Evolutionary conservation across 2,888 invertebrate genomes (phyloP), one percentile per base, ranked within the genome.

Genomic region (Notocelia uddmanniana): DNA sequence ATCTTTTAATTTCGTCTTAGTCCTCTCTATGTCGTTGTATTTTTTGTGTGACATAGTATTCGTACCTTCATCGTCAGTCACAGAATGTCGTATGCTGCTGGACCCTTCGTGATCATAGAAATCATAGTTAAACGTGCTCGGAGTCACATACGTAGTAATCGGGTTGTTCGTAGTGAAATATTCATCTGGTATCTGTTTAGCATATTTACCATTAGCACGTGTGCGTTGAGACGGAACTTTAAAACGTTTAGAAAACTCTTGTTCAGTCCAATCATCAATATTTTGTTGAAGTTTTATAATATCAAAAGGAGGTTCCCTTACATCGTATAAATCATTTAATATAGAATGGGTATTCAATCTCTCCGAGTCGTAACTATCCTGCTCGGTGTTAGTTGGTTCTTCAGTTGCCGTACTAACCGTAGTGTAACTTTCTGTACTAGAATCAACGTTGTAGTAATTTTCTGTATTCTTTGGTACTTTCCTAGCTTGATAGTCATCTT

Each of bases 241-340:
- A 73, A 90, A 86, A 74, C 88, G 88, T 70, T 94, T 94, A 0
- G 96, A 95, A 84, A 95, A 97, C 79, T 96, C 96, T 88, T 96
- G 96, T 79, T 96, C 96, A 0, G 97, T 97, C 97, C 97, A 97
- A 75, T 96, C 96, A 79, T 97, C 97, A 70, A 97, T 97, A 77
- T 96, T 97, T 78, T 97, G 96, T 83, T 97, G 97, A 48, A 97
- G 89, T 81, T 96, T 95, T 15, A 95, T 94, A 15, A 97, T 95
- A 82, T 97, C 97, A 79, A 97, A 96, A 0, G 95, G 94, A 37
- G 94, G 94, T 76, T 95, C 95, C 74, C 90, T 92, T 0, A 89
- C 88, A 74, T 93, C 92, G 73, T 93, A 91, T 11, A 90, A 79
- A 73, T 92, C 90, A 72, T 88, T 91, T 2, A 86, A 75, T 74